These are phyloP conservation scores for Harpegnathos saltator DNA, from an alignment of 1,140 invertebrate species.

Conservation along the genomic window DNA sequence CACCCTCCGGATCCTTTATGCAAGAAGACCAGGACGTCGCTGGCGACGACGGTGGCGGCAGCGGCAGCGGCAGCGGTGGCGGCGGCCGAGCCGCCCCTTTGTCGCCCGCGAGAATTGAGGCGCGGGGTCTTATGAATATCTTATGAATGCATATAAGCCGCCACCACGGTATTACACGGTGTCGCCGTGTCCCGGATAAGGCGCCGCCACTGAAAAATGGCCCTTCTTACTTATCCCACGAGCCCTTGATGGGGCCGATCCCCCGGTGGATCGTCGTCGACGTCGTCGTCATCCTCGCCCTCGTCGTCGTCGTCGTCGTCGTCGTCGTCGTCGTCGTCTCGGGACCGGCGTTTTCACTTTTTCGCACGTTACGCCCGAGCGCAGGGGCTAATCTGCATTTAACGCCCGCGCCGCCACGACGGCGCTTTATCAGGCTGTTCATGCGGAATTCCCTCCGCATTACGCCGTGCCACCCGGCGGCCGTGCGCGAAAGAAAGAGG, in stretches of 20 bases:
- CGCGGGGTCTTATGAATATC: conserved; percentile 78
- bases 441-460: conserved; percentile 50
- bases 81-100: conserved; percentile 65
- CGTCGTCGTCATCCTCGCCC: too few relatives aligned
- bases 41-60: too few relatives aligned
- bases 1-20: conserved; percentile 60
- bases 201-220: conserved; percentile 70
- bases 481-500: too few relatives aligned
- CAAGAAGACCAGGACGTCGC: conserved; percentile 51
- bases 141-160: conserved; percentile 80
- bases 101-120: conserved; percentile 69
- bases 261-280: conserved; percentile 12
- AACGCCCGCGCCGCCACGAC: conserved; percentile 23
- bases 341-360: conserved; percentile 70
- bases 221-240: conserved; percentile 57
- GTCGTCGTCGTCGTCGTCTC: background rate
- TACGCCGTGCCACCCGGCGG: conserved; percentile 8
- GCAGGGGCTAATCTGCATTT: conserved; percentile 62
- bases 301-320: too few relatives aligned
- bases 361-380: conserved; percentile 57
- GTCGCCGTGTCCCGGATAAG: conserved; percentile 71
- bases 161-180: conserved; percentile 75
- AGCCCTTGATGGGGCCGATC: conserved; percentile 63
- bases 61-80: too few relatives aligned
- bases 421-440: conserved; percentile 62